Conservation (phyloP, 2,888 invertebrate species). For the Synanthedon myopaeformis region DNA sequence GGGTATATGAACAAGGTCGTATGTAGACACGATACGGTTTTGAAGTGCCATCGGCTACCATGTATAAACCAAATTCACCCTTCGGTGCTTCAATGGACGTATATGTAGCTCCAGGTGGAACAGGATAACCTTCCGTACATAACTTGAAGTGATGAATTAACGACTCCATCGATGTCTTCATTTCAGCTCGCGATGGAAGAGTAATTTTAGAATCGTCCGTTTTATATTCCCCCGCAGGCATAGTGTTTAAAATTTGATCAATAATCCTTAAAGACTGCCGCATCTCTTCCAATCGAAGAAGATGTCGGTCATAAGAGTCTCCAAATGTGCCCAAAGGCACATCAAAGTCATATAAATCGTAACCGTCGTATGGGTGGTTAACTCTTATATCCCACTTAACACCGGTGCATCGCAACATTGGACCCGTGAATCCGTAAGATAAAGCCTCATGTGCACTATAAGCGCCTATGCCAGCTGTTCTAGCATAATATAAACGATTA, state of each 20-base stretch:
- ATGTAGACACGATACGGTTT: slow-evolving; percentile 78
- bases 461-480: slow-evolving; percentile 80
- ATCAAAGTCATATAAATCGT: slow-evolving; percentile 86
- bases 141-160: slow-evolving; percentile 92
- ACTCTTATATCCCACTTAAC: slow-evolving; percentile 91
- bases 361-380: slow-evolving; percentile 85
- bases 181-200: slow-evolving; percentile 80
- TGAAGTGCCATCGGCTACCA: slow-evolving; percentile 86
- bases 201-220: slow-evolving; percentile 84
- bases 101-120: slow-evolving; percentile 88
- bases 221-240: slow-evolving; percentile 83
- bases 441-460: slow-evolving; percentile 82
- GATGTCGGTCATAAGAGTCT: slow-evolving; percentile 86
- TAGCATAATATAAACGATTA: slow-evolving; percentile 75
- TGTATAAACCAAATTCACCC: slow-evolving; percentile 87
- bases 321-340: slow-evolving; percentile 84
- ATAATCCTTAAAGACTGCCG: slow-evolving; percentile 83
- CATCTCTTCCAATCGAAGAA: slow-evolving; percentile 77
- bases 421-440: slow-evolving; percentile 76
- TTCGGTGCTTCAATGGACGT: slow-evolving; percentile 86
- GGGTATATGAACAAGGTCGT: slow-evolving; percentile 69
- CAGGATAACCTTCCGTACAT: slow-evolving; percentile 83
- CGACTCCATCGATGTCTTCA: slow-evolving; percentile 91
- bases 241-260: slow-evolving; percentile 83
- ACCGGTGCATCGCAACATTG: slow-evolving; percentile 84